These are phyloP conservation scores for Dromius quadrimaculatus DNA, from an alignment of 2,888 invertebrate species.

Conservation along the genomic window DNA sequence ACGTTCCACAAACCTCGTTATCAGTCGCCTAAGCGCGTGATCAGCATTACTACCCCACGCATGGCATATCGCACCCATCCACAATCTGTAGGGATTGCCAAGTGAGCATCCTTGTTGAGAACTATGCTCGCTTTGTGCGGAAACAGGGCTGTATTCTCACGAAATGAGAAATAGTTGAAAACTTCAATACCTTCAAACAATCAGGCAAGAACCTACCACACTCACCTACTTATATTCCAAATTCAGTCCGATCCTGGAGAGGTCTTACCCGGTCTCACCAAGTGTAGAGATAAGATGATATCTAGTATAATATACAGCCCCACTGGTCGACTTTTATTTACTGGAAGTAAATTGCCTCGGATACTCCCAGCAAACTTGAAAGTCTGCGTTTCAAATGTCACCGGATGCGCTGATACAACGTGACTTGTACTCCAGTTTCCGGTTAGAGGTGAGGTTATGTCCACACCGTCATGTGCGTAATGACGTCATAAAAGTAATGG, in stretches of 20 bases:
- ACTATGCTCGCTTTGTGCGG: no score
- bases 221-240: no score
- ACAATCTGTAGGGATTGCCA: neutral
- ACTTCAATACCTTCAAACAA: no score
- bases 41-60: conserved; percentile 12
- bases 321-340: conserved; percentile 15
- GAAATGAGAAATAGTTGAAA: no score
- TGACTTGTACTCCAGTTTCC: conserved; percentile 16
- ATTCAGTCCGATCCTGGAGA: no score
- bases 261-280: no score
- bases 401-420: conserved; percentile 16
- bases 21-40: conserved; percentile 25
- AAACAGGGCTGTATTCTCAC: no score
- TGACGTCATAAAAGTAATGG: conserved; percentile 13
- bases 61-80: neutral
- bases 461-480: neutral
- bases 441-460: conserved; percentile 14
- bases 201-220: no score
- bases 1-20: conserved; percentile 19
- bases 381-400: conserved; percentile 7
- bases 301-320: conserved; percentile 17
- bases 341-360: conserved; percentile 7
- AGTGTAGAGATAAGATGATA: conserved; percentile 20
- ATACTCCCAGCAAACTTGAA: no score
- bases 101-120: no score